phyloP scores from a whole-genome alignment of 2,113 vertebrate genomes.

The Ochotona curzoniae region DNA sequence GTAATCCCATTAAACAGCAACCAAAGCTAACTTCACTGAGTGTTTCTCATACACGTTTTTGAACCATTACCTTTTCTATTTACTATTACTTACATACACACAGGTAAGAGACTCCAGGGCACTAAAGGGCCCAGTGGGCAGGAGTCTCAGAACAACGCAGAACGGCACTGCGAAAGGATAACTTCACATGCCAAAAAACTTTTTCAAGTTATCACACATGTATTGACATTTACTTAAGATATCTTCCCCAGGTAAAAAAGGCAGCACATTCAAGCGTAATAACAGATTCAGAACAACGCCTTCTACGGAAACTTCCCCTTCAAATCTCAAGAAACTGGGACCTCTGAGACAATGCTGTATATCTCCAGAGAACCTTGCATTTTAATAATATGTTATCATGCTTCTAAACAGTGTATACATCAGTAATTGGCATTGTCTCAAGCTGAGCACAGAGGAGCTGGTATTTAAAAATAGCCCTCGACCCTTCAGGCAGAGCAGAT shows the following conservation, averaged over 20 bases:
- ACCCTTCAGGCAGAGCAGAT: too few species aligned
- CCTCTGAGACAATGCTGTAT: not conserved
- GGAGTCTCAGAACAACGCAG: not conserved
- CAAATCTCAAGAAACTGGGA: not conserved
- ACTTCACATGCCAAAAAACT: not conserved
- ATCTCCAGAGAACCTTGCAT: not conserved
- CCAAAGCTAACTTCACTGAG: not conserved
- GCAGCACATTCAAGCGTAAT: not conserved
- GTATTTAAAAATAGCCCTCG: not conserved
- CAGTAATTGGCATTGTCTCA: not conserved
- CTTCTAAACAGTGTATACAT: not conserved
- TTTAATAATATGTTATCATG: slow-evolving; percentile 3
- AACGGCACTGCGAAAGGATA: not conserved
- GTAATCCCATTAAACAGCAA: not conserved
- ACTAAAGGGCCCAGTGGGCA: not conserved
- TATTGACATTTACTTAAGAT: not conserved
- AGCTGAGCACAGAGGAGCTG: not conserved
- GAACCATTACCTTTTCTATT: not conserved
- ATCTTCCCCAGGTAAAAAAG: not conserved
- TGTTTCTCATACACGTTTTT: not conserved
- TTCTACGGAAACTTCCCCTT: slow-evolving; percentile 24
- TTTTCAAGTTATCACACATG: not conserved
- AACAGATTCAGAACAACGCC: not conserved
- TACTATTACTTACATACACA: not conserved
- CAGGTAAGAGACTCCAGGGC: not conserved